Evolutionary conservation across 1,140 invertebrate genomes (phyloP), one percentile per base, ranked within the genome.

Genomic region (Habropoda laboriosa): DNA sequence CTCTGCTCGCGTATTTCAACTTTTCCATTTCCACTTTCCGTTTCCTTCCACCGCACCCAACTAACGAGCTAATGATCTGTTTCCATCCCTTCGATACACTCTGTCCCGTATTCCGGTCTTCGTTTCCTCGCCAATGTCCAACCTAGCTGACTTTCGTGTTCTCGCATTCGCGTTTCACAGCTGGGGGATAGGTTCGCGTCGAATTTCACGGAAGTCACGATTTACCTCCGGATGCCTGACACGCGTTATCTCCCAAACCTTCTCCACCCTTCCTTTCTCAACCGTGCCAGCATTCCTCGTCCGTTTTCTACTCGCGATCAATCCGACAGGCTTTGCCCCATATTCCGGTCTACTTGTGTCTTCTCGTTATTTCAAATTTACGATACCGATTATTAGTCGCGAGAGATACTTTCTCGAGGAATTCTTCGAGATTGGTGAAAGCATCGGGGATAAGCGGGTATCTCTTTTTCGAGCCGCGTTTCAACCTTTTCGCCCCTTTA

Each of bases 161-260:
- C 58, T 40, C 45, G 30, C 24, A 30, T 51, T 38, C 21, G 32
- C 47, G 47, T 53, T 38, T 16, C 74, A 13, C 53, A 2, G 3
- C 12, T 35, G 40, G 45, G 40, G 45, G 24, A 72, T 51, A 16
- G 53, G 47, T 49, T 30, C 74, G 63, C 55, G 64, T 67, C 77
- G 81, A 85, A 80, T 83, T 63, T 64, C 72, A 58, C 63, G 79
- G 74, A 84, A 55, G 63, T 74, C 51, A 58, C 73, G 61, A 85
- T 85, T 85, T 85, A 85, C 51, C 61, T 84, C 63, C 53, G 67
- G 74, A 67, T 40, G 55, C 12, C 60, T 42, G 55, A 51, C 81
- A 49, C 63, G 61, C 40, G 30, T 66, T 60, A 40, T 76, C 66
- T 67, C 49, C n/a, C 42, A 63, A 53, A 12, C 21, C 38, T 45